These are phyloP conservation scores for Amphibalanus amphitrite DNA, from an alignment of 1,140 invertebrate genomes.

Conservation along the genomic window DNA sequence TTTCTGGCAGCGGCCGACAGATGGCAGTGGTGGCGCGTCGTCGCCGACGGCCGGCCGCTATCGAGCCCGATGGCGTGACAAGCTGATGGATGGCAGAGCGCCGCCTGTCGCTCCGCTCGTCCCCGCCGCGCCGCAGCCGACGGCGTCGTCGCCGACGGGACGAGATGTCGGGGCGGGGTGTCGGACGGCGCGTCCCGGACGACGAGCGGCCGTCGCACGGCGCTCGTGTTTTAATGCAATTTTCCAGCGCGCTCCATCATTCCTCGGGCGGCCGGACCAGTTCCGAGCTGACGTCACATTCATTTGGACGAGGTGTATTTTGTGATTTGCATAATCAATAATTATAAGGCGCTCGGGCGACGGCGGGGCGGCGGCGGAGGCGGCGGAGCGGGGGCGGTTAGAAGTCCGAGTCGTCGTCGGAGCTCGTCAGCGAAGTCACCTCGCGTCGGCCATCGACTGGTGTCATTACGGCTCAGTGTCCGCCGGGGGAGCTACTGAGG, in stretches of 20 bases:
- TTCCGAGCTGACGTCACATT: not conserved
- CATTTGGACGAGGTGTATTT: not conserved
- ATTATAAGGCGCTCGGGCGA: not conserved
- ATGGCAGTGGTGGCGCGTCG: not conserved
- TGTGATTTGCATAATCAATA: not conserved
- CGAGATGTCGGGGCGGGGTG: too few species aligned
- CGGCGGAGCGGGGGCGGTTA: too few species aligned
- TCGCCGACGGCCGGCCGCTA: not conserved
- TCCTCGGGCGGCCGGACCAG: too few species aligned
- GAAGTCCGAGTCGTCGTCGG: too few species aligned
- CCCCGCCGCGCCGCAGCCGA: not conserved
- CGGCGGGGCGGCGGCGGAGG: too few species aligned
- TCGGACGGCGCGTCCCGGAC: not conserved
- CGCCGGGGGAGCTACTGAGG: too few species aligned
- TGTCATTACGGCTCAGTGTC: too few species aligned
- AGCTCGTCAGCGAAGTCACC: too few species aligned
- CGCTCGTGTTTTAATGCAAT: not conserved
- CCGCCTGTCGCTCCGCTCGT: not conserved
- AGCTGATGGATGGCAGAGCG: not conserved
- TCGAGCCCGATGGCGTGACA: not conserved
- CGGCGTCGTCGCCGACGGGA: too few species aligned
- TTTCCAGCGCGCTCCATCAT: not conserved
- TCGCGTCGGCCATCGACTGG: too few species aligned
- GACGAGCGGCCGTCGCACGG: not conserved
- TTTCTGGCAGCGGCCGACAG: not conserved